phyloP scores from a whole-genome alignment of 2,888 invertebrate species.

The Troides oblongomaculatus region DNA sequence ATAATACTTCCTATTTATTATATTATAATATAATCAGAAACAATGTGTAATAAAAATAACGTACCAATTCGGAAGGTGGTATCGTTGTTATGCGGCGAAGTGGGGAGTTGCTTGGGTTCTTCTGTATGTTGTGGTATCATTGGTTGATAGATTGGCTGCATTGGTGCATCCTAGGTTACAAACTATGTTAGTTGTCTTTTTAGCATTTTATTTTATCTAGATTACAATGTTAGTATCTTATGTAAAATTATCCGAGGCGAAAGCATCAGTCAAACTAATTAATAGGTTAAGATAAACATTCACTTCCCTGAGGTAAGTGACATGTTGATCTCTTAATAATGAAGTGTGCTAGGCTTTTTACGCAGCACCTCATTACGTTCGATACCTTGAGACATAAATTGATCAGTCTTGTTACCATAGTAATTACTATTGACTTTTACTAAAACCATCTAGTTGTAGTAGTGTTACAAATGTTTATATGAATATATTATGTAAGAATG shows the following conservation, averaged over 20 bases:
- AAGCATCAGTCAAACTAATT: no score
- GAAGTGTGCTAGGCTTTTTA: no score
- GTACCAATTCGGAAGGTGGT: conserved; percentile 68
- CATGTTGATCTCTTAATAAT: no score
- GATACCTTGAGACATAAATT: no score
- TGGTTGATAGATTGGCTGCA: conserved; percentile 55
- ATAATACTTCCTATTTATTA: background rate
- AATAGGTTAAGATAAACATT: no score
- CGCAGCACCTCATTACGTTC: no score
- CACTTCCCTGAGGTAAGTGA: no score
- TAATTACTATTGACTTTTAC: background rate
- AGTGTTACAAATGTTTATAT: background rate
- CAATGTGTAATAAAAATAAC: background rate
- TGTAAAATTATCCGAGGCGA: no score
- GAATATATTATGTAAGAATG: background rate
- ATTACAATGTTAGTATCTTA: no score
- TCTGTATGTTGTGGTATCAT: conserved; percentile 40
- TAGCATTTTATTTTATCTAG: no score
- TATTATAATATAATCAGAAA: background rate
- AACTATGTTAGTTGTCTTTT: background rate
- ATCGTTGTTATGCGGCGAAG: conserved; percentile 50
- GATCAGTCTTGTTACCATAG: no score
- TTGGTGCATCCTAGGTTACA: conserved; percentile 46
- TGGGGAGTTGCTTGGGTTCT: conserved; percentile 51
- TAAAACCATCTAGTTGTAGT: no score